phyloP scores from a whole-genome alignment of 2,888 invertebrate genomes.

The Amphipyra tragopoginis region DNA sequence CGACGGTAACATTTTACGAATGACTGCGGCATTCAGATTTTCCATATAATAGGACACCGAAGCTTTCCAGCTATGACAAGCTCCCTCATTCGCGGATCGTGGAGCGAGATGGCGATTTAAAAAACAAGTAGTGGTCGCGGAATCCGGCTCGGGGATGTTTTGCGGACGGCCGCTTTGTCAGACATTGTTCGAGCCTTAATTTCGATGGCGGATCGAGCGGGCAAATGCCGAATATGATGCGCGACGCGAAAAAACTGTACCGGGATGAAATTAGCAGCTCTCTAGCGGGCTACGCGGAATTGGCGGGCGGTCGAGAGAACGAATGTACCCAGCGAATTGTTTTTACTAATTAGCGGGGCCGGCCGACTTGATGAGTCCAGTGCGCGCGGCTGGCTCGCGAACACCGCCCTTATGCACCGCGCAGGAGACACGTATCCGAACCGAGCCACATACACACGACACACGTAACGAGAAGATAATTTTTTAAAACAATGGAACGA shows the following conservation, averaged over 20 bases:
- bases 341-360: slow-evolving; percentile 87
- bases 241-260: slow-evolving; percentile 87
- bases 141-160: slow-evolving; percentile 88
- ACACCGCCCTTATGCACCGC: slow-evolving; percentile 59
- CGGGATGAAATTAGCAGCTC: slow-evolving; percentile 89
- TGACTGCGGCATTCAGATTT: slow-evolving; percentile 80
- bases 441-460: slow-evolving; percentile 29
- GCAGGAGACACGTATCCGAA: slow-evolving; percentile 52
- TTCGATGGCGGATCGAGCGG: slow-evolving; percentile 88
- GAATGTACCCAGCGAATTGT: slow-evolving; percentile 86
- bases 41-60: slow-evolving; percentile 87
- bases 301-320: slow-evolving; percentile 88
- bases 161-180: slow-evolving; percentile 89
- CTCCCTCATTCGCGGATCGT: slow-evolving; percentile 86
- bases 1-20: slow-evolving; percentile 71
- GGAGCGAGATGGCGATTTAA: slow-evolving; percentile 84
- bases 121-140: slow-evolving; percentile 85
- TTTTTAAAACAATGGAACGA: slow-evolving; percentile 70
- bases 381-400: slow-evolving; percentile 53
- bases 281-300: slow-evolving; percentile 88
- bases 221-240: slow-evolving; percentile 90
- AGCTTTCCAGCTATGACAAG: slow-evolving; percentile 88
- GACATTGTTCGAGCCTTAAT: slow-evolving; percentile 90
- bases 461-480: slow-evolving; percentile 59
- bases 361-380: slow-evolving; percentile 82